Evolutionary conservation across 2,888 invertebrate species (phyloP).

Genomic region (Syrista parreyssii): DNA sequence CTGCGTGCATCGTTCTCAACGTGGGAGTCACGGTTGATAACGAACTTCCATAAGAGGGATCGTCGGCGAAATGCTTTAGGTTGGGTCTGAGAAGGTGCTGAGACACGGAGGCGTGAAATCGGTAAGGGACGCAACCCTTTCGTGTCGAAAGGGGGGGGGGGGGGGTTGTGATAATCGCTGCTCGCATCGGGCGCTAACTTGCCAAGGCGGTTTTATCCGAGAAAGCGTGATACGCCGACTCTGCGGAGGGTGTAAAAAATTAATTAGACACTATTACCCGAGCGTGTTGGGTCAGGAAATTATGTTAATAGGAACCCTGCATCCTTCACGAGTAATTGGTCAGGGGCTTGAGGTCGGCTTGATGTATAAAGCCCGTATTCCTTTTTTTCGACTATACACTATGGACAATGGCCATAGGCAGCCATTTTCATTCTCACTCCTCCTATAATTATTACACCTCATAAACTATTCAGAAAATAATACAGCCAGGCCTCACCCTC

Average conservation of each 20-base stretch:
- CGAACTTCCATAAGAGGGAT: background rate
- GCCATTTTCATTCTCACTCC: background rate
- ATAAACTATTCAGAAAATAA: background rate
- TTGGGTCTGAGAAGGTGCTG: background rate
- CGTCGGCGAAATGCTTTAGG: background rate
- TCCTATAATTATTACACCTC: background rate
- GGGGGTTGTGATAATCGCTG: background rate
- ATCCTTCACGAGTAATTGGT: background rate
- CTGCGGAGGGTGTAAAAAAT: slow-evolving; percentile 1
- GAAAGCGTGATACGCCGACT: background rate
- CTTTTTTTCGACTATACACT: background rate
- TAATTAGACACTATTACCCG: background rate
- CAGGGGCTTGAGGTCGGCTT: background rate
- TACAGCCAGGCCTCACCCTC: background rate
- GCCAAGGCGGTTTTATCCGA: background rate
- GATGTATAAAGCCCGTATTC: background rate
- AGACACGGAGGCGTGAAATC: background rate
- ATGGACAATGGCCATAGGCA: background rate
- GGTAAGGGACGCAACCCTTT: background rate
- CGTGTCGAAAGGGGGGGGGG: background rate
- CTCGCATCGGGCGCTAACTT: background rate
- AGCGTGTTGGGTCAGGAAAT: slow-evolving; percentile 1
- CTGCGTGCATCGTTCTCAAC: background rate
- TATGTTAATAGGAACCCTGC: background rate
- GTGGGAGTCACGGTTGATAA: background rate